Base-by-base conservation (phyloP, 2,797 vertebrate genomes). In the Leptodactylus fallax region DNA sequence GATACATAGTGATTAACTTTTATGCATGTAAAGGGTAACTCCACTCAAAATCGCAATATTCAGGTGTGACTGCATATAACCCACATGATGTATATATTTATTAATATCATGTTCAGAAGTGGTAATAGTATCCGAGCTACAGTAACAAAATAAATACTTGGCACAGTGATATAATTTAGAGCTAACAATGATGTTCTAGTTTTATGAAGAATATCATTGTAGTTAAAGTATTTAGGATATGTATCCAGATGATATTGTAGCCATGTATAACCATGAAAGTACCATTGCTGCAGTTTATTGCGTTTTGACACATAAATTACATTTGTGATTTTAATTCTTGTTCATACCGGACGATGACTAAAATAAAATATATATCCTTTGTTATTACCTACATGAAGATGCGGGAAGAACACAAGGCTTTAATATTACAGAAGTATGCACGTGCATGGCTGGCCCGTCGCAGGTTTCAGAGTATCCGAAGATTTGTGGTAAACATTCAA, bases 381-480 rank as follows among this genome's bases (percentile, higher is more conserved):
- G 7, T 84, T 17, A 79, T 45, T 3, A 14, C 61, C 45, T 90
- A 77, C 91, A 90, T 55, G 3, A 90, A 99, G 98, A 95, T 99
- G 96, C 92, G 97, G 47, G 89, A 96, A 51, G 97, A 98, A 63
- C 96, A 97, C 76, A 99, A 99, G 91, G 98, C 97, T 0, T 77
- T 97, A 92, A 92, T 99, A 83, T 93, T 99, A 0, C 98, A 99
- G 95, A 99, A 99, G 84, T 95, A 99, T 0, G 95, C 98, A 27
- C 95, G 98, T 45, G 98, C 98, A 0, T 99, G 98, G 98, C 94
- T 99, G 87, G 98, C 94, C 85, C 94, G 98, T 2, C 96, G 98
- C 58, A 94, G 97, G 0, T 99, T 99, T 92, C 98, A 99, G 92
- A 98, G 91, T 19, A 97, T 99, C 90, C 96, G 98, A 0, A 94